Evolutionary conservation across 1,140 invertebrate species (phyloP).

Genomic region (Hermetia illucens): DNA sequence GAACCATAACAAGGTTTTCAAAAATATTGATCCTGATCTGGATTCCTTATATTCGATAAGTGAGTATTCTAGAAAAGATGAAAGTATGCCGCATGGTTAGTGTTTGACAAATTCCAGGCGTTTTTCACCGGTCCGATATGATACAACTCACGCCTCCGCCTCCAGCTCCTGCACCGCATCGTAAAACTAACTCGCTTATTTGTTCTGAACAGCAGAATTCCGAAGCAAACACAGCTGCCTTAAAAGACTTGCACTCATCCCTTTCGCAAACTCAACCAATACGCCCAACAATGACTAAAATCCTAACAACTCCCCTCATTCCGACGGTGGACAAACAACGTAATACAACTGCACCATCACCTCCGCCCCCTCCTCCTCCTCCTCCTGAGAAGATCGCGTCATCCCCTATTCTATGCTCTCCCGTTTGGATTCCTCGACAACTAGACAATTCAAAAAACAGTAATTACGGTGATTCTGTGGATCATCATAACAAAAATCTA

Average conservation of each 20-base stretch:
- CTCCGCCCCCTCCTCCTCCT: conserved; percentile 5
- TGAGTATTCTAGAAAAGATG: conserved; percentile 10
- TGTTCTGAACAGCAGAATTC: too few relatives aligned
- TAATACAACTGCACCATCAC: background rate
- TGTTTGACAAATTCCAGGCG: conserved; percentile 11
- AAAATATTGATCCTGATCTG: conserved; percentile 29
- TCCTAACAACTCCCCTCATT: too few relatives aligned
- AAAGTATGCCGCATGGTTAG: background rate
- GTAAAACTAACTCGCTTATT: conserved; percentile 27
- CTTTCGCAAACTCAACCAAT: background rate
- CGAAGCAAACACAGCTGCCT: too few relatives aligned
- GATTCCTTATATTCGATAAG: conserved; percentile 29
- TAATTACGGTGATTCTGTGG: conserved; percentile 3
- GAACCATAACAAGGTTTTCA: conserved; percentile 29
- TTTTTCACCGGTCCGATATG: conserved; percentile 27
- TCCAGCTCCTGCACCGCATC: conserved; percentile 25
- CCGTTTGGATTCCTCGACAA: conserved; percentile 24
- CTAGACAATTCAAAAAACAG: conserved; percentile 14
- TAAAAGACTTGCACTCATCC: too few relatives aligned
- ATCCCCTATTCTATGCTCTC: conserved; percentile 20
- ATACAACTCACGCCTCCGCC: conserved; percentile 29
- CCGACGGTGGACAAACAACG: too few relatives aligned
- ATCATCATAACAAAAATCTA: conserved; percentile 25
- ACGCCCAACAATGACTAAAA: too few relatives aligned
- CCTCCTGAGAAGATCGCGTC: conserved; percentile 12